Conservation (phyloP, 2,888 invertebrate species). For the Spialia ferax region DNA sequence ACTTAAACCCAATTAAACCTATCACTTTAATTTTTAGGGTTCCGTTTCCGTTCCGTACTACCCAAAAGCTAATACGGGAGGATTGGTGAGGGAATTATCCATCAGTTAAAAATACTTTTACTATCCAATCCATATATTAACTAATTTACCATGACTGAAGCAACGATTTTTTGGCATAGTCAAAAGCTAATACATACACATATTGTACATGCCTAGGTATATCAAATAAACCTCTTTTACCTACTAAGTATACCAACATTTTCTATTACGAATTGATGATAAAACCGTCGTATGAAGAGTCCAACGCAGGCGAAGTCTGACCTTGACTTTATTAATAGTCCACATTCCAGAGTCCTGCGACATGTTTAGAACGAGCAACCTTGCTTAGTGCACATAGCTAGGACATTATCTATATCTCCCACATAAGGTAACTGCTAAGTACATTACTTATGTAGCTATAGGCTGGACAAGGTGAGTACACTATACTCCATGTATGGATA, state of each 20-base stretch:
- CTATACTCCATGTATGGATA: conserved; percentile 49
- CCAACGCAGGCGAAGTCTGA: conserved; percentile 52
- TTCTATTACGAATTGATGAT: neutral
- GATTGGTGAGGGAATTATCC: no score
- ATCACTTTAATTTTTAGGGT: no score
- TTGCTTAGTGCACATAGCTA: conserved; percentile 37
- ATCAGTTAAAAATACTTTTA: no score
- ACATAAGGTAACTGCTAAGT: conserved; percentile 39
- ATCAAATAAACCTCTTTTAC: no score
- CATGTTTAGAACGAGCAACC: conserved; percentile 55
- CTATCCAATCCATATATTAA: no score
- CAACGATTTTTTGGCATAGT: no score
- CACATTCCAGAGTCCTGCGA: conserved; percentile 58
- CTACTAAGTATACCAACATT: neutral
- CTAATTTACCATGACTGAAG: no score
- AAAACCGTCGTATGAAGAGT: conserved; percentile 6
- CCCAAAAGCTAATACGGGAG: no score
- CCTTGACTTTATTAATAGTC: conserved; percentile 75
- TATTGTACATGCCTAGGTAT: no score
- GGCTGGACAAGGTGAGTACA: conserved; percentile 40
- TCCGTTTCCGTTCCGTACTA: no score
- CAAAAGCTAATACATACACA: no score
- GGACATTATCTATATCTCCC: neutral
- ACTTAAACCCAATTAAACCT: no score
- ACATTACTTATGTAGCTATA: neutral